Conservation (phyloP, 2,888 invertebrate species). For the Thera britannica region DNA sequence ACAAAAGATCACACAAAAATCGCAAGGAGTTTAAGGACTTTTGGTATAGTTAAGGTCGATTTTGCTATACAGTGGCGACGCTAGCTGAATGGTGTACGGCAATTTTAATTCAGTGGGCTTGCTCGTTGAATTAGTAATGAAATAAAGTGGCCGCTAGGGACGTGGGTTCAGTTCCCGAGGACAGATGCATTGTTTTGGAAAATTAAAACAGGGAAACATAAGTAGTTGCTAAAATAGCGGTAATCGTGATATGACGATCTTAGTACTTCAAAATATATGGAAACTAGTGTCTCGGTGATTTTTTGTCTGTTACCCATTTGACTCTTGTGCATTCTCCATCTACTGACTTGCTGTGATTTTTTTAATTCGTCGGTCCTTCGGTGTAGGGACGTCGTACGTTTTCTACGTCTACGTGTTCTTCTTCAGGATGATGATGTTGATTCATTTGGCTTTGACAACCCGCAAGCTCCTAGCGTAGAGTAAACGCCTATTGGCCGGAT, state of each 20-base stretch:
- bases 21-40: neutral
- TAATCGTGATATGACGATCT: neutral
- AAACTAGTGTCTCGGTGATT: no score
- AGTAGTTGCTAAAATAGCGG: neutral
- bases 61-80: slow-evolving; percentile 27
- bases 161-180: slow-evolving; percentile 53
- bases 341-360: no score
- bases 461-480: no score
- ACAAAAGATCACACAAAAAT: slow-evolving; percentile 28
- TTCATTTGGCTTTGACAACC: no score
- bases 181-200: slow-evolving; percentile 50
- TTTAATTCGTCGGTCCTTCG: no score
- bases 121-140: slow-evolving; percentile 75
- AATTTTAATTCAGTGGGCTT: slow-evolving; percentile 69
- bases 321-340: no score
- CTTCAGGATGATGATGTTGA: no score
- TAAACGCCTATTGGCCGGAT: no score
- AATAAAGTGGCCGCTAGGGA: slow-evolving; percentile 73
- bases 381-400: no score
- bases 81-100: slow-evolving; percentile 45
- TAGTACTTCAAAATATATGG: neutral
- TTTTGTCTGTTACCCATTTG: no score
- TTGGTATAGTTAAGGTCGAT: slow-evolving; percentile 28
- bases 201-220: slow-evolving; percentile 50
- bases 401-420: no score